Evolutionary conservation across 1,140 invertebrate species (phyloP).

Genomic region (Holcopasites calliopsidis): DNA sequence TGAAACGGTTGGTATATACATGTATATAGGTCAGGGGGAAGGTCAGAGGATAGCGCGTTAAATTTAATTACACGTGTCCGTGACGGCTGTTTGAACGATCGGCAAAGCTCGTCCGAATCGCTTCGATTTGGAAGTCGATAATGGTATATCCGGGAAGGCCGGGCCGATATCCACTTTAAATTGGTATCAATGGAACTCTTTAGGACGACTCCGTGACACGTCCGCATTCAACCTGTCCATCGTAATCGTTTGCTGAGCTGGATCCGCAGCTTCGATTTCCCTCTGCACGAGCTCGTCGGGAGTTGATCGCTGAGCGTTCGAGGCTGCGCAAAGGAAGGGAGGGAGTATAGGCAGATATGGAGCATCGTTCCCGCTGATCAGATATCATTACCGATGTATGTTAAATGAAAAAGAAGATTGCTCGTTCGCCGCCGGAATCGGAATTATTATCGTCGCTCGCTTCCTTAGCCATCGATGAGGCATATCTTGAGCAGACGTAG

Average conservation of each 20-base stretch:
- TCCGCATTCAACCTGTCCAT: conserved; percentile 25
- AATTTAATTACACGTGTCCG: conserved; percentile 77
- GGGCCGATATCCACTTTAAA: conserved; percentile 69
- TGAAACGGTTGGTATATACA: background rate
- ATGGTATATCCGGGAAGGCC: conserved; percentile 53
- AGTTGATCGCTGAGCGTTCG: background rate
- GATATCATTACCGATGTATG: conserved; percentile 41
- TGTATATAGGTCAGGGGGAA: conserved; percentile 30
- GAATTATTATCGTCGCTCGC: conserved; percentile 24
- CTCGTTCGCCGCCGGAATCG: conserved; percentile 21
- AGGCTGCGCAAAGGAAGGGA: background rate
- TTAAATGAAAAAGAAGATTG: conserved; percentile 45
- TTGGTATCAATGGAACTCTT: conserved; percentile 51
- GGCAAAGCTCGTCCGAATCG: conserved; percentile 27
- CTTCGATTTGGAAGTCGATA: conserved; percentile 71
- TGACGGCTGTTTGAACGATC: conserved; percentile 71
- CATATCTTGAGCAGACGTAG: background rate
- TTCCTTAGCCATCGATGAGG: conserved; percentile 12
- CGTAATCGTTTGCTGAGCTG: conserved; percentile 17
- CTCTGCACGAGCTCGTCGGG: background rate
- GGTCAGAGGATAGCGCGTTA: conserved; percentile 56
- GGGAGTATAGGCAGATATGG: background rate
- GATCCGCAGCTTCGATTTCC: background rate
- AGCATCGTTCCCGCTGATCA: conserved; percentile 14
- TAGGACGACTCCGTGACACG: conserved; percentile 37